Conservation (phyloP, 1,140 invertebrate species). For the Oedothorax gibbosus region DNA sequence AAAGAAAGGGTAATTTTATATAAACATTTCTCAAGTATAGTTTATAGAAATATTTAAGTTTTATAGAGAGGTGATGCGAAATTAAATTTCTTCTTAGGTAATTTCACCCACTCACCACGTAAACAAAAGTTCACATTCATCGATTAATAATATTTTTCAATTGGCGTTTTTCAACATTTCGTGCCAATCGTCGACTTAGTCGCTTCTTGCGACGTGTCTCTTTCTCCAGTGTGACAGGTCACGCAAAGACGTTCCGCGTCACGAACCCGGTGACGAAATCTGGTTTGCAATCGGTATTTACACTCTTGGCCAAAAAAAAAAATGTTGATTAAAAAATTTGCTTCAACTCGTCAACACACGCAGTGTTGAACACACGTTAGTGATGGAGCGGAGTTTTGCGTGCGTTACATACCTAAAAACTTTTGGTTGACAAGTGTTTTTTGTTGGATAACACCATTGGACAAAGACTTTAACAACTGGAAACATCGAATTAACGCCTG, state of each 20-base stretch:
- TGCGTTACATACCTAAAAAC: background rate
- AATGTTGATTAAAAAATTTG: conserved; percentile 47
- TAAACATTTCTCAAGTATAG: too few relatives aligned
- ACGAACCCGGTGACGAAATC: conserved; percentile 21
- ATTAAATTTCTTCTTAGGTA: too few relatives aligned
- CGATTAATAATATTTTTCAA: too few relatives aligned
- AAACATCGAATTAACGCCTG: too few relatives aligned
- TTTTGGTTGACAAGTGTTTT: too few relatives aligned
- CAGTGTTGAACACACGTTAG: background rate
- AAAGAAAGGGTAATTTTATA: too few relatives aligned
- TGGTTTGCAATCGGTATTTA: conserved; percentile 10
- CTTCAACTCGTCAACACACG: conserved; percentile 36
- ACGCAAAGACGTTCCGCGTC: conserved; percentile 6
- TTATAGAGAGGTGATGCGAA: too few relatives aligned
- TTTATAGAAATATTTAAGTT: too few relatives aligned
- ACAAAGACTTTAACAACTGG: too few relatives aligned
- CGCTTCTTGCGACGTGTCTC: conserved; percentile 42
- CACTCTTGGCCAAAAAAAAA: background rate
- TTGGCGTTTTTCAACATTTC: background rate
- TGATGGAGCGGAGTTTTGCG: conserved; percentile 47
- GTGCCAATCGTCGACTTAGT: conserved; percentile 38
- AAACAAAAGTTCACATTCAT: too few relatives aligned
- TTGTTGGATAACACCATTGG: too few relatives aligned
- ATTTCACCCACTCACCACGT: too few relatives aligned
- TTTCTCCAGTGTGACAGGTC: conserved; percentile 33